A percentile compares a stretch with the other conserved stretches of the same genome.
phyloP scores from a whole-genome alignment of 2,888 invertebrate species.

The Leptothorax acervorum region DNA sequence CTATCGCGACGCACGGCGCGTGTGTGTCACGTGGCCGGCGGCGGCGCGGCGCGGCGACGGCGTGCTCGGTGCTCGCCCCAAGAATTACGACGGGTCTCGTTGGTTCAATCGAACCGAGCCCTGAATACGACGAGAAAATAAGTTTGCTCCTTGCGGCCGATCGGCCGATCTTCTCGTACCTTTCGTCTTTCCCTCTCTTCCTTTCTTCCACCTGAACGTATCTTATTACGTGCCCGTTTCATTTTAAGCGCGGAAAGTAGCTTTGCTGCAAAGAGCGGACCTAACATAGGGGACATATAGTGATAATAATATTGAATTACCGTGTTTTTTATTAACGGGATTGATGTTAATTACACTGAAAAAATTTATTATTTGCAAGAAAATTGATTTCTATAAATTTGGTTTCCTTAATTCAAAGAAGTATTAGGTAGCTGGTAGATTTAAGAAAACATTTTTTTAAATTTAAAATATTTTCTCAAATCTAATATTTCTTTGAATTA shows the following conservation, averaged over 20 bases:
- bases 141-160: background rate
- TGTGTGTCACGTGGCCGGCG: conserved; percentile 48
- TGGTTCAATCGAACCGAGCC: background rate
- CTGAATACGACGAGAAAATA: background rate
- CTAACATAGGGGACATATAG: too few species aligned
- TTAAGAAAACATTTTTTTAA: too few species aligned
- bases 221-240: background rate
- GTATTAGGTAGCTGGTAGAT: too few species aligned
- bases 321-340: background rate
- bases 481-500: too few species aligned
- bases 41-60: background rate
- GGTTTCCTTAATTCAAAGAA: too few species aligned
- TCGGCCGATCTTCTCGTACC: background rate
- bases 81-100: background rate
- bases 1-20: conserved; percentile 37
- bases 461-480: too few species aligned
- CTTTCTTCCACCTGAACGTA: too few species aligned
- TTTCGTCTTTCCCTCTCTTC: background rate
- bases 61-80: background rate
- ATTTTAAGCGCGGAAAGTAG: background rate
- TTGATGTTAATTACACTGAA: background rate
- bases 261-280: background rate
- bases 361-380: too few species aligned
- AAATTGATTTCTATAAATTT: too few species aligned
- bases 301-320: too few species aligned